Base-by-base conservation (phyloP, 2,888 invertebrate species). In the Drosophila longiperda region DNA sequence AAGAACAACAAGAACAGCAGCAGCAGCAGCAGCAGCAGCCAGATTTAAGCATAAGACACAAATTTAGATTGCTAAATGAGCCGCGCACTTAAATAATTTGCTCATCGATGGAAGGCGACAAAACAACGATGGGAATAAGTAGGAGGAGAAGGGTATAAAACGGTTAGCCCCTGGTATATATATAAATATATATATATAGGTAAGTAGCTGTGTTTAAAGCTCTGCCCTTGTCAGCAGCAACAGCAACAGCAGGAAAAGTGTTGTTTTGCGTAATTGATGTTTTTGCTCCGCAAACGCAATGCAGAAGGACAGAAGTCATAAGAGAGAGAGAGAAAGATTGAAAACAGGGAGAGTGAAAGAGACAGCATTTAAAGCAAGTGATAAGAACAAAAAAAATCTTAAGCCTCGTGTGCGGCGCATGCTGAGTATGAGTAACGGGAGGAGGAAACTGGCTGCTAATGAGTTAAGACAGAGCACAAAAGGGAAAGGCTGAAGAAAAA, bases 261-360 rank as follows among this genome's bases (percentile, higher is more conserved):
- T 36, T 60, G 70, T 60, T 70, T 70, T 66, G 70, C 76, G 65
- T 75, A 75, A 79, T 77, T 79, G 70, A 75, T 75, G 80, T 55
- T 74, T 55, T 74, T 49, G 60, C 49, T 54, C 42, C n/a, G 36
- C 29, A 2, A 29, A 29, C 38, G 12, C 29, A 29, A 17, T n/a
- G 53, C 15, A 34, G 23, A 34, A 6, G 3, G 23, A 26, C n/a
- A 7, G 6, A 17, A 11, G 17, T 17, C 23, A 45, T 15, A 20
- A 32, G 40, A n/a, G 40, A 40, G 5, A 29, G 29, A 5, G 29
- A 29, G 29, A 29, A 17, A 12, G 17, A 38, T 1, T 1, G n/a
- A 8, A 36, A 36, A 36, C 12, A 12, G 34, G 12, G 15, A 8
- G 23, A 15, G 48, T 15, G 12, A 23, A n/a, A 3, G 6, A 12